phyloP scores from a whole-genome alignment of 2,113 vertebrate species.

The Stegostoma tigrinum region DNA sequence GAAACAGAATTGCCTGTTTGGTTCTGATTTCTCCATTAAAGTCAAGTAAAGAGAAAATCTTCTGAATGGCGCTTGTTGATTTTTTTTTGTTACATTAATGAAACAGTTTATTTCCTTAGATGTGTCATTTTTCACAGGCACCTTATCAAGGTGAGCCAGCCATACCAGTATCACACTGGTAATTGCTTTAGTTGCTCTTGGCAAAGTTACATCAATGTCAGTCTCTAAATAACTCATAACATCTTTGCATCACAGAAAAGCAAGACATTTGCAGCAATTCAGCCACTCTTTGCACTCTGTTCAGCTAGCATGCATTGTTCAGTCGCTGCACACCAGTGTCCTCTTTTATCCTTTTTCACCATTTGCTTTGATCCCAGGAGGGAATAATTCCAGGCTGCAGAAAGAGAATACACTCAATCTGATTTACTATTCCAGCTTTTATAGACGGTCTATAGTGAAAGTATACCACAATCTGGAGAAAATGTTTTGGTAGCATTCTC shows the following conservation, averaged over 20 bases:
- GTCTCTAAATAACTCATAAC: conserved; percentile 59
- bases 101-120: conserved; percentile 56
- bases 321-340: not conserved
- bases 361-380: not conserved
- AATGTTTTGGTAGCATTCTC: no score
- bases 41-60: conserved; percentile 43
- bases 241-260: conserved; percentile 49
- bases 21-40: conserved; percentile 57
- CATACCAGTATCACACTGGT: conserved; percentile 54
- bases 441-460: no score
- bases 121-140: conserved; percentile 65
- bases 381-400: not conserved
- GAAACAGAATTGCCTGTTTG: conserved; percentile 41
- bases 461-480: not conserved
- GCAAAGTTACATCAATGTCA: conserved; percentile 77
- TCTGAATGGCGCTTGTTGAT: conserved; percentile 57
- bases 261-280: conserved; percentile 39
- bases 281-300: not conserved
- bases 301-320: not conserved
- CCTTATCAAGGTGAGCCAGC: conserved; percentile 70
- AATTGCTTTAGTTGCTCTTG: conserved; percentile 66
- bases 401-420: not conserved
- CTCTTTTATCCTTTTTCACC: not conserved
- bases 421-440: no score
- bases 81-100: conserved; percentile 56